phyloP scores from a whole-genome alignment of 1,140 invertebrate species.

The Eueides isabella region DNA sequence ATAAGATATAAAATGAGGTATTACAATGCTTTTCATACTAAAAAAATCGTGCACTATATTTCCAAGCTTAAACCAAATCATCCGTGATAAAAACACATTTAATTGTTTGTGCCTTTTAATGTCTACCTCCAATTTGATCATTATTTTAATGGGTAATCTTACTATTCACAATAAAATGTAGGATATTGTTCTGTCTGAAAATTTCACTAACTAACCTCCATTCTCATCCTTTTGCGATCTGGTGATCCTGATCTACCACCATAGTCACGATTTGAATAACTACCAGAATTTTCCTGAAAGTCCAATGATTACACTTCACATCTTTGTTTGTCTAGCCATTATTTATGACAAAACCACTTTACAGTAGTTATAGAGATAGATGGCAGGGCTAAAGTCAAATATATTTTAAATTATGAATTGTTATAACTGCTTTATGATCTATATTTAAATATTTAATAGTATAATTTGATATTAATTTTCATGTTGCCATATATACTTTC shows the following conservation, averaged over 20 bases:
- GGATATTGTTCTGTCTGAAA: conserved; percentile 12
- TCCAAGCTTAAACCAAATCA: conserved; percentile 9
- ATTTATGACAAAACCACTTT: neutral
- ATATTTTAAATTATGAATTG: neutral
- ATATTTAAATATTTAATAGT: neutral
- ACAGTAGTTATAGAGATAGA: neutral
- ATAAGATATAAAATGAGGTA: neutral
- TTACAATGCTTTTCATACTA: neutral
- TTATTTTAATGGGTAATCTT: conserved; percentile 14
- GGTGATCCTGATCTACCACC: conserved; percentile 75
- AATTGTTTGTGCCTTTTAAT: conserved; percentile 4
- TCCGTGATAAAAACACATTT: conserved; percentile 6
- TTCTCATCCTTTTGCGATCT: conserved; percentile 80
- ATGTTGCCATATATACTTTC: neutral
- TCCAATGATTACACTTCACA: conserved; percentile 35
- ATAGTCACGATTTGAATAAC: conserved; percentile 76
- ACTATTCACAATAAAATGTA: conserved; percentile 6
- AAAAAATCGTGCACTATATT: conserved; percentile 24
- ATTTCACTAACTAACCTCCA: conserved; percentile 69
- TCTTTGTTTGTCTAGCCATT: conserved; percentile 8
- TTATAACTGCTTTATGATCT: neutral
- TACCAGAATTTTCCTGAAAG: conserved; percentile 65
- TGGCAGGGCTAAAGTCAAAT: neutral
- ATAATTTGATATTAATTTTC: neutral
- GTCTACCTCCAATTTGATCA: conserved; percentile 2